Conservation (phyloP, 2,113 vertebrate species). For the Stigmatopora nigra region DNA sequence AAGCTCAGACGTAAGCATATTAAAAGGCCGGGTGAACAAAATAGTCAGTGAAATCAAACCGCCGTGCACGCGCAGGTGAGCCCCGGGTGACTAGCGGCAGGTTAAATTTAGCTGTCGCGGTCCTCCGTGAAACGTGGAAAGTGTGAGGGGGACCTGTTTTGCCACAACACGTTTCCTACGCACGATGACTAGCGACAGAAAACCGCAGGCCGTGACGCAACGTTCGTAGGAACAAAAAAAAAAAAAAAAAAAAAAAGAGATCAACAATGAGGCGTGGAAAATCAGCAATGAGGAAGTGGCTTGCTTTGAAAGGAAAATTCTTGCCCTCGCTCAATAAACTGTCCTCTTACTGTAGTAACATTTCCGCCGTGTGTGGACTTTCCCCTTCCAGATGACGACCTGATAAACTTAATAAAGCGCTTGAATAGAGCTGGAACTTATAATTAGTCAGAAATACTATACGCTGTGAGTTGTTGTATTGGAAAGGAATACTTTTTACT, state of each 20-base stretch:
- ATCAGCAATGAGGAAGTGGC: conserved; percentile 70
- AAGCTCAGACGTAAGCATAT: conserved; percentile 61
- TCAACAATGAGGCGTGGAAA: conserved; percentile 67
- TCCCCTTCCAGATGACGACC: conserved; percentile 54
- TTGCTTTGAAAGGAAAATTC: conserved; percentile 55
- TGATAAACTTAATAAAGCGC: conserved; percentile 34
- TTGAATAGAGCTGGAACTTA: background rate
- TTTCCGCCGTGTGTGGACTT: conserved; percentile 59
- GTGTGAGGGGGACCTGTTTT: conserved; percentile 74
- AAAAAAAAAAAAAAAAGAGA: conserved; percentile 51
- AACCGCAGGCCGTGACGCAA: conserved; percentile 70
- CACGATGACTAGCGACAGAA: conserved; percentile 59
- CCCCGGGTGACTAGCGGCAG: conserved; percentile 71
- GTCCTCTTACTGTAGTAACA: conserved; percentile 48
- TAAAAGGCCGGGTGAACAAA: conserved; percentile 54
- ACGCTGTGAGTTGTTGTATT: background rate
- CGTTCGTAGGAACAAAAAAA: conserved; percentile 54
- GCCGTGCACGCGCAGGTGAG: conserved; percentile 56
- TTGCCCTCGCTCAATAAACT: conserved; percentile 48
- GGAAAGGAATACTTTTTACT: background rate
- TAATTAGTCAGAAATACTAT: too few relatives aligned
- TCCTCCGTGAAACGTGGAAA: conserved; percentile 69
- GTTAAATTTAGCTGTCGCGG: conserved; percentile 71
- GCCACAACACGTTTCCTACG: conserved; percentile 72
- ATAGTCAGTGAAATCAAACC: conserved; percentile 61